phyloP scores from a whole-genome alignment of 2,113 vertebrate genomes.

The Pseudorectes ferrugineus region DNA sequence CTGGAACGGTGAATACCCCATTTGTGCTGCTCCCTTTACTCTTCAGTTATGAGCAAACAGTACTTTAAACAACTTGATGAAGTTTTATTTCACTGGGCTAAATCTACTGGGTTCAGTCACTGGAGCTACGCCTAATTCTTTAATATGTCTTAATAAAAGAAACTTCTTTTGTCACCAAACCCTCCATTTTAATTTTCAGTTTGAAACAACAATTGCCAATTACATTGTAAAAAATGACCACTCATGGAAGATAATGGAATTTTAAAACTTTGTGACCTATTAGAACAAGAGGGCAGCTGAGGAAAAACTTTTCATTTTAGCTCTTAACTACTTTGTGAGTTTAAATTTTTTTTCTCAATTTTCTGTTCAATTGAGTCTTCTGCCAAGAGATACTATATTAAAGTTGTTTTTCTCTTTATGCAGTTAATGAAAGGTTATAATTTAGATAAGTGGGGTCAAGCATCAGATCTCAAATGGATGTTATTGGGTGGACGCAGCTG shows the following conservation, averaged over 20 bases:
- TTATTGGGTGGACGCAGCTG: background rate
- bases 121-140: background rate
- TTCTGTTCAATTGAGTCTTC: background rate
- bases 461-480: background rate
- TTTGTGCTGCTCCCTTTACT: background rate
- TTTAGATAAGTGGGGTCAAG: slow-evolving; percentile 1
- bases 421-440: background rate
- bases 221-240: background rate
- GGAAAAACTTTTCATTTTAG: background rate
- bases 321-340: background rate
- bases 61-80: background rate
- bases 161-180: background rate
- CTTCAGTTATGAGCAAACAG: background rate
- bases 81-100: background rate
- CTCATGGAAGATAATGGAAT: background rate
- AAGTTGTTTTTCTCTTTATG: background rate
- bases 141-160: background rate
- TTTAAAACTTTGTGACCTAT: background rate
- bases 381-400: background rate
- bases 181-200: background rate
- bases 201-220: background rate
- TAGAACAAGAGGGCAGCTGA: background rate
- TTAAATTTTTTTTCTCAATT: background rate
- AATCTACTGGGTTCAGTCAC: background rate
- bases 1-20: background rate